Percentiles rank a stretch among this genome's conserved stretches.
Conservation (phyloP, 2,113 vertebrate species). For the Platycercus adscitus region DNA sequence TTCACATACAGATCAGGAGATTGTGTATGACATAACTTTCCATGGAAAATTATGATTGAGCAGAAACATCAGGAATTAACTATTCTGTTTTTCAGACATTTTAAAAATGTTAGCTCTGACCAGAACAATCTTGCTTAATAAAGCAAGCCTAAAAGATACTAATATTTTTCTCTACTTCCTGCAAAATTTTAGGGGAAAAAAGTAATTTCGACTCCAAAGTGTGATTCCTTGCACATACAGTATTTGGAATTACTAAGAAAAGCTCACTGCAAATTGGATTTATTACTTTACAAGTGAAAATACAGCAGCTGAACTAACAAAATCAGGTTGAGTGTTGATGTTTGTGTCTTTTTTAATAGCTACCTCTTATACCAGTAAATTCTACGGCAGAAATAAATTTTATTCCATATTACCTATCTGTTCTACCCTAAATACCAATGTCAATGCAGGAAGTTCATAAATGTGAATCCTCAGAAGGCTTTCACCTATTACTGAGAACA, state of each 20-base stretch:
- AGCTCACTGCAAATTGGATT: neutral
- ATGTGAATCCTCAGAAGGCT: constrained; percentile 1
- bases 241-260: neutral
- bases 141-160: neutral
- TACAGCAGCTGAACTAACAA: constrained; percentile 14
- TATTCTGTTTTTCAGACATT: neutral
- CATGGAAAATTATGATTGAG: neutral
- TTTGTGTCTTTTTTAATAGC: neutral
- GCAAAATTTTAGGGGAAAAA: neutral
- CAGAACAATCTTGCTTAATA: neutral
- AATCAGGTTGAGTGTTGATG: neutral
- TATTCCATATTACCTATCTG: neutral
- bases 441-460: constrained; percentile 38
- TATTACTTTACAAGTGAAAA: constrained; percentile 28
- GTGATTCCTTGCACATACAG: neutral
- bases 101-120: neutral
- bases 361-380: neutral
- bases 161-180: neutral
- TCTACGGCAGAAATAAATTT: neutral
- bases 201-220: neutral
- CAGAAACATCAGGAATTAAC: constrained; percentile 17
- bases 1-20: neutral
- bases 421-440: constrained; percentile 5
- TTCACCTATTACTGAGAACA: neutral
- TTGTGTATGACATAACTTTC: neutral